Conservation (phyloP, 2,113 vertebrate species). For the Ailurus styani region DNA sequence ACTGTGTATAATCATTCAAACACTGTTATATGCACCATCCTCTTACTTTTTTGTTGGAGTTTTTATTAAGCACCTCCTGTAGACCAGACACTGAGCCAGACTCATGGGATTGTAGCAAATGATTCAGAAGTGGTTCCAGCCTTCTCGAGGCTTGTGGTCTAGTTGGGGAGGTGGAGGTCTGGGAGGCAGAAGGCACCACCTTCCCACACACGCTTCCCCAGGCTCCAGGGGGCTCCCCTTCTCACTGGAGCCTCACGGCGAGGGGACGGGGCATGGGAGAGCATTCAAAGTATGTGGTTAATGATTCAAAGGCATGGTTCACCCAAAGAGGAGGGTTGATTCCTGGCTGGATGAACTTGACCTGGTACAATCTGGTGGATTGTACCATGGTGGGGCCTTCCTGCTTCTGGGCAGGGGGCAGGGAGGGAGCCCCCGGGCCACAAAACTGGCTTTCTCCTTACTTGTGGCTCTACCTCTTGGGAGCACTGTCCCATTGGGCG, state of each 20-base stretch:
- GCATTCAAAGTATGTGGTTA: not conserved
- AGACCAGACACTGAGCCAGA: not conserved
- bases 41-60: not conserved
- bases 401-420: not conserved
- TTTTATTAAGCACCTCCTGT: not conserved
- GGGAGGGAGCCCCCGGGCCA: not conserved
- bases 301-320: not conserved
- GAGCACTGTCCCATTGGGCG: not conserved
- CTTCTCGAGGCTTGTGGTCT: not conserved
- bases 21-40: not conserved
- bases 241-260: not conserved
- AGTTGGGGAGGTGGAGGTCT: not conserved
- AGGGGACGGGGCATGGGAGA: not conserved
- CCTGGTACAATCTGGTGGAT: no score
- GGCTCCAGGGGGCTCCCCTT: not conserved
- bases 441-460: not conserved
- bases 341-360: not conserved
- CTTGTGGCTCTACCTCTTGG: not conserved
- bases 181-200: not conserved
- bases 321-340: not conserved
- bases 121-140: not conserved
- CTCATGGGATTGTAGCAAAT: not conserved
- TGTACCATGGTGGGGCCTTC: accelerated
- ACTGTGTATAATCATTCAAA: not conserved
- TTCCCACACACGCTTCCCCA: accelerated